Percentiles rank a stretch among this genome's conserved stretches.
These are phyloP conservation scores for Antechinus flavipes DNA, from an alignment of 2,113 vertebrate genomes.

Conservation along the genomic window DNA sequence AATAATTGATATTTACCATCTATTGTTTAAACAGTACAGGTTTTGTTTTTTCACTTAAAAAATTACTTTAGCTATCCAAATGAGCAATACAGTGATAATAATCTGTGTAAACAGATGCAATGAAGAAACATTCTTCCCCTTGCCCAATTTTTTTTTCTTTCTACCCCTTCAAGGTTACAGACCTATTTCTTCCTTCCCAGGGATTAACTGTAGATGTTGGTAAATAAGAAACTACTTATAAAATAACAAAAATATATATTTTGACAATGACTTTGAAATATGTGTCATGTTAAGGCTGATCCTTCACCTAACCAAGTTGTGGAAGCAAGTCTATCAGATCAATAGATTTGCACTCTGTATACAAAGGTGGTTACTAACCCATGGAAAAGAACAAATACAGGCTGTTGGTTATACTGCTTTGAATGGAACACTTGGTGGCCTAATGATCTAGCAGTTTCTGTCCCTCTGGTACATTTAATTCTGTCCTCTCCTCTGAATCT, in stretches of 20 bases:
- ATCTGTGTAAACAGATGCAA: constrained; percentile 28
- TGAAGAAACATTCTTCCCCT: neutral
- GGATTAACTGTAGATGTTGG: neutral
- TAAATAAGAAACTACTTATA: neutral
- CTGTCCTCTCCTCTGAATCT: constrained; percentile 55
- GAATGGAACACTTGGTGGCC: constrained; percentile 47
- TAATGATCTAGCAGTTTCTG: constrained; percentile 45
- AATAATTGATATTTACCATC: neutral
- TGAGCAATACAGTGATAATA: constrained; percentile 28
- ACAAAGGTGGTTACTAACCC: constrained; percentile 16
- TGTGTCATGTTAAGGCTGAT: neutral
- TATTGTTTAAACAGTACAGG: constrained; percentile 36
- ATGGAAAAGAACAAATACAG: constrained; percentile 39
- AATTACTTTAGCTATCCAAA: constrained; percentile 26
- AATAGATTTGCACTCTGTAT: neutral
- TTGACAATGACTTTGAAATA: constrained; percentile 30
- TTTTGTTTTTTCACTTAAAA: neutral
- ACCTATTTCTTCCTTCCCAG: constrained; percentile 15
- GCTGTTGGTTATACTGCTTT: constrained; percentile 46
- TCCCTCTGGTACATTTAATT: constrained; percentile 34
- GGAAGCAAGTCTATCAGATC: neutral
- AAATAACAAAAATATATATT: constrained; percentile 13
- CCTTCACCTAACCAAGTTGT: constrained; percentile 18
- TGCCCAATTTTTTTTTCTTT: neutral
- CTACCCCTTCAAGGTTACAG: neutral